Base-by-base conservation (phyloP, 2,888 invertebrate species). In the Isotomurus palustris region DNA sequence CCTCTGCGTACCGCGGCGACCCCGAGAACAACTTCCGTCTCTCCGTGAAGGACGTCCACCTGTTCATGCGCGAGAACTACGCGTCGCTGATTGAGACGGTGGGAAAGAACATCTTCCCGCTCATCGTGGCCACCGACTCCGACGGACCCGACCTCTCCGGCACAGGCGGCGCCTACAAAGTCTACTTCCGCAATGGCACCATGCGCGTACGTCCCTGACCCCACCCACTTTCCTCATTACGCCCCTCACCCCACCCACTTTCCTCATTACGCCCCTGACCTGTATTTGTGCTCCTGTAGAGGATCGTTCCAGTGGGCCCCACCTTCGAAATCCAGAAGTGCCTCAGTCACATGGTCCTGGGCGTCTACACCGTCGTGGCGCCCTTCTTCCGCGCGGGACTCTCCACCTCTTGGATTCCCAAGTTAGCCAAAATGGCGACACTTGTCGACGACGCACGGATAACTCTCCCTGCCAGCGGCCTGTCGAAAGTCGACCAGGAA, bases 281-380 rank as follows among this genome's bases (percentile, higher is more conserved):
- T 32, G 8, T 32, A 10, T 32, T 32, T 32, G 8, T 32, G 35
- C 17, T 2, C 32, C 22, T 56, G 2, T 50, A 56, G 56, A 21
- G 60, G n/a, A 60, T 60, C 19, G 49, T 60, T 27, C 60, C 60
- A 38, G 60, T 56, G 10, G 25, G 41, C 19, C 28, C 40, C 10
- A 29, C n/a, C 5, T 60, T 53, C 48, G 60, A 60, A 36, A 38
- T 60, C 19, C 28, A 56, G 38, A 60, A 60, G 49, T 35, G 52
- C 27, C 48, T 60, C 36, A 53, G 56, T 27, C 60, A 60, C 40
- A 40, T 60, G 25, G 56, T 60, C 10, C 49, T 60, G 12, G 60
- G 49, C 2, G 49, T 59, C 2, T 59, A 55, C 25, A 19, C 59
- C 6, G 51, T 55, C 6, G 22, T 59, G 2, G 29, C 59, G 2